Evolutionary conservation across 1,140 invertebrate genomes (phyloP), one percentile per base, ranked within the genome.

Genomic region (Ceratoteleas bidentatus): DNA sequence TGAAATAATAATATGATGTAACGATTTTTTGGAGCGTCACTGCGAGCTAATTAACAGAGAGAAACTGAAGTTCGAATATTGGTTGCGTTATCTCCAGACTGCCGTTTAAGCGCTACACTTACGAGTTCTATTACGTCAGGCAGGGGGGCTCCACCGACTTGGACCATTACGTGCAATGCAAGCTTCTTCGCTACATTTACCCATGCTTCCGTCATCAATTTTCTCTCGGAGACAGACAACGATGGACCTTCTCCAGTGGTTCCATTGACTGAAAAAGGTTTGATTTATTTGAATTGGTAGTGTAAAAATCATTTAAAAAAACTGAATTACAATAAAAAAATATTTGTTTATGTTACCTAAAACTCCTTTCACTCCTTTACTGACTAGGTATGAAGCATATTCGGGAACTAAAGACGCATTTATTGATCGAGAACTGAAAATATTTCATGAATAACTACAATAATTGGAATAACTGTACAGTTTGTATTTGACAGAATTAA

Each of bases 231-330:
- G 0, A 95, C 90, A 2, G 92, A 94, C 84, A 96, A 91, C 1
- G 94, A 94, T 86, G 94, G 93, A 13, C 96, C 95, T 90, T 97
- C 96, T 5, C 96, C 96, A 43, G 93, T 94, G 1, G 95, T 96
- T 34, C 96, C 96, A 87, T 96, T 95, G 2, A 96, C 96, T 96
- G 11, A 11, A 40, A 40, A 10, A 40, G 0, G 8, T 40, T 10
- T 40, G 38, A 40, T 11, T 40, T 40, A 40, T 40, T 8, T 11
- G 11, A 40, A 40, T 8, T 3, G 38, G 24, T 24, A 1, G 24
- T 24, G 24, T 4, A 24, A 24, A 24, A 24, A 24, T 24, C 1
- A 24, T 24, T 1, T 24, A 24, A 24, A 24, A 40, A 40, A 40
- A 40, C 11, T 38, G 5, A 40, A 6, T 40, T 40, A 40, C 56